Conservation (phyloP, 2,113 vertebrate genomes). For the Okapia johnstoni region DNA sequence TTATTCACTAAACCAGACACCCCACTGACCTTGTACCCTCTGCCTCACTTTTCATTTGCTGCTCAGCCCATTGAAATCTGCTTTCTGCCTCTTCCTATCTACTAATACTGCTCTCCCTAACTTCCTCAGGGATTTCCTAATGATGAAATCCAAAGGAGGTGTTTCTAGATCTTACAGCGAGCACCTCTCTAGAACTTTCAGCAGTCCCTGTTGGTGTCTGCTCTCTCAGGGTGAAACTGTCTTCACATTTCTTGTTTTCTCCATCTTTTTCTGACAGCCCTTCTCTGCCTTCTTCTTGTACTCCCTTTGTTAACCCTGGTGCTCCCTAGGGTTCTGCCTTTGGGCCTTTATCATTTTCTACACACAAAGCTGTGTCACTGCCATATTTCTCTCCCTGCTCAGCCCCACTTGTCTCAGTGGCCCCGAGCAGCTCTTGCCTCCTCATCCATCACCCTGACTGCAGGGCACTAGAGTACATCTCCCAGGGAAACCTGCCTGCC, state of each 20-base stretch:
- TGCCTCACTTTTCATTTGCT: neutral
- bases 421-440: neutral
- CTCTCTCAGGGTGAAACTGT: neutral
- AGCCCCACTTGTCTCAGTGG: neutral
- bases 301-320: neutral
- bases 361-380: neutral
- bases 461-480: neutral
- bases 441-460: conserved; percentile 11
- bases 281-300: neutral
- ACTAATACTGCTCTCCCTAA: neutral
- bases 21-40: too few relatives aligned
- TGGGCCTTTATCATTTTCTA: too few relatives aligned
- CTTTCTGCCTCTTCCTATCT: neutral
- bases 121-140: neutral
- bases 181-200: neutral
- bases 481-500: neutral
- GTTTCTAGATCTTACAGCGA: neutral
- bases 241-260: neutral
- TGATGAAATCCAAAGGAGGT: neutral
- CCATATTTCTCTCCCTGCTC: neutral
- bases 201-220: neutral
- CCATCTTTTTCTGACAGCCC: neutral
- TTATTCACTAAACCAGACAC: neutral
- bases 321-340: neutral
- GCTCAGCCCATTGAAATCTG: neutral